These are phyloP conservation scores for Tipula vernalis DNA, from an alignment of 2,888 invertebrate genomes.

Conservation along the genomic window DNA sequence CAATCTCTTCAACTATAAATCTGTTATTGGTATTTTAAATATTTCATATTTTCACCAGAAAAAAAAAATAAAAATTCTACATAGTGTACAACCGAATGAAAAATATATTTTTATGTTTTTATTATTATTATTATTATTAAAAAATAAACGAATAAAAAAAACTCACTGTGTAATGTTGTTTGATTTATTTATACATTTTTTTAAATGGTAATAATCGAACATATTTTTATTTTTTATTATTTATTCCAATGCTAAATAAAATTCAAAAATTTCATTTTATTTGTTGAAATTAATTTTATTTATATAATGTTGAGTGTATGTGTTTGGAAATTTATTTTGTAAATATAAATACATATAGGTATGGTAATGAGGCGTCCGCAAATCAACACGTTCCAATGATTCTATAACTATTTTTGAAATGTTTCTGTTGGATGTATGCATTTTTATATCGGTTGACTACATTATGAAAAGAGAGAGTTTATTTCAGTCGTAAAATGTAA, in stretches of 20 bases:
- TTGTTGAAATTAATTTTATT: not conserved
- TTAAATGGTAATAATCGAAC: not conserved
- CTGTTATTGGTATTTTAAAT: not conserved
- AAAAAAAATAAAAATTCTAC: not conserved
- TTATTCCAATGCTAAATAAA: not conserved
- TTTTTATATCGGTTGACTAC: too few relatives aligned
- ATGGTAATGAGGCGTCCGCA: too few relatives aligned
- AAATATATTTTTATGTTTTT: not conserved
- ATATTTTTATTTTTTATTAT: not conserved
- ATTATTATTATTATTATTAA: not conserved
- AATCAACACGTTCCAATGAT: too few relatives aligned
- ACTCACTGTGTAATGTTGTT: not conserved
- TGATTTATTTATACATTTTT: not conserved
- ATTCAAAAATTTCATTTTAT: not conserved
- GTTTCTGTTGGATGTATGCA: too few relatives aligned
- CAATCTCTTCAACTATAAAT: not conserved
- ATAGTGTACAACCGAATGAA: not conserved
- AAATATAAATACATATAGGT: too few relatives aligned
- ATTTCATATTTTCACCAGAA: not conserved
- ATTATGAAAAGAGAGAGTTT: too few relatives aligned
- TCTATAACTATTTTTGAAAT: too few relatives aligned
- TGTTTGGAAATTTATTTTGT: too few relatives aligned
- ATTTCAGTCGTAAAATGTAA: too few relatives aligned
- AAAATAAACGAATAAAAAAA: not conserved
- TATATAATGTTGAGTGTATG: not conserved